A percentile compares a stretch with the other conserved stretches of the same genome.
phyloP scores from a whole-genome alignment of 2,797 vertebrate species.

The Odontamblyopus lacepedii region DNA sequence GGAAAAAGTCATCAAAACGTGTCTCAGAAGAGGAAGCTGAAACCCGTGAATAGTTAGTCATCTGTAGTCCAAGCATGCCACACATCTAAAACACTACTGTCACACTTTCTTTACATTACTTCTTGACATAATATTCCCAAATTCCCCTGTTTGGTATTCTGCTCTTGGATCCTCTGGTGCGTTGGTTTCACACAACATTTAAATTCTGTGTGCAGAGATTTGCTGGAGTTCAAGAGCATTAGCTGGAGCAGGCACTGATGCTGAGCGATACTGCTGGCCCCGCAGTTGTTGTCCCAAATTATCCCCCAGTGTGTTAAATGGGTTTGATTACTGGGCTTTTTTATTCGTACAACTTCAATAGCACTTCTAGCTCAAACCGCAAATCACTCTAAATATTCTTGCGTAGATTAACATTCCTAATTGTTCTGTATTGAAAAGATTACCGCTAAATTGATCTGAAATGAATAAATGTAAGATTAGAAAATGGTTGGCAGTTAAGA shows the following conservation, averaged over 20 bases:
- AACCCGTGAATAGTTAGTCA: too few species aligned
- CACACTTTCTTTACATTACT: neutral
- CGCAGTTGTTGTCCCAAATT: conserved; percentile 10
- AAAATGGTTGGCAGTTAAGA: conserved; percentile 12
- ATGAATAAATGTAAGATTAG: conserved; percentile 27
- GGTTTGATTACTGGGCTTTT: conserved; percentile 8
- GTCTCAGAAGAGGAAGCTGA: too few species aligned
- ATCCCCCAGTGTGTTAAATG: conserved; percentile 11
- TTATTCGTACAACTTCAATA: neutral
- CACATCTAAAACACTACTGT: neutral
- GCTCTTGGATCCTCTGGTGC: neutral
- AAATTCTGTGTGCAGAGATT: conserved; percentile 13
- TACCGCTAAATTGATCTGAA: conserved; percentile 19
- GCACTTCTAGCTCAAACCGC: neutral
- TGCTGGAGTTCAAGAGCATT: conserved; percentile 12
- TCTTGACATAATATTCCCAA: neutral
- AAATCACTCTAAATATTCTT: neutral
- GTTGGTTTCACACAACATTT: conserved; percentile 5
- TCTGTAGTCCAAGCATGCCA: neutral
- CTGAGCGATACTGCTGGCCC: conserved; percentile 9
- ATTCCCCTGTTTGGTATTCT: neutral
- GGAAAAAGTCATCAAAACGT: too few species aligned
- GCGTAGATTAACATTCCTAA: conserved; percentile 8
- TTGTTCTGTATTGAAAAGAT: conserved; percentile 19
- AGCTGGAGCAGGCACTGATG: conserved; percentile 3